These are phyloP conservation scores for Halcyon malimbica DNA, from an alignment of 2,113 vertebrate species.

Conservation along the genomic window DNA sequence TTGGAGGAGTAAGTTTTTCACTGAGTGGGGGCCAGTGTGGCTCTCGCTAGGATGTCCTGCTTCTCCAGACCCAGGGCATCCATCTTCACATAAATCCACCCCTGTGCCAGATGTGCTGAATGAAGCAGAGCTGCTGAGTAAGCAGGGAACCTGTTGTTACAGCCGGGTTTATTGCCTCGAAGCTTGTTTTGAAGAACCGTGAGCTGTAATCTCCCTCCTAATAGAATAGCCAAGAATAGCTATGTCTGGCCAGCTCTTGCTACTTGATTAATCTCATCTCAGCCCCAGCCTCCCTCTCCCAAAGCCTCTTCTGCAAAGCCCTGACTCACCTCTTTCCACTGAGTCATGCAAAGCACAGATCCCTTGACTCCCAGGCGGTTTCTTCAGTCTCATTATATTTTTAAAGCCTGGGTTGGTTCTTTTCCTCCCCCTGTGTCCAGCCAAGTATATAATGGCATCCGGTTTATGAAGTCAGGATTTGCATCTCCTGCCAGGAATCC, in stretches of 20 bases:
- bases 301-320: slow-evolving; percentile 10
- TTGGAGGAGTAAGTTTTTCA: not conserved
- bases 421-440: not conserved
- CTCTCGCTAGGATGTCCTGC: not conserved
- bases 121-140: not conserved
- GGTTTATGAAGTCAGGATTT: not conserved
- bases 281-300: not conserved
- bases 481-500: not conserved
- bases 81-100: not conserved
- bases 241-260: slow-evolving; percentile 1
- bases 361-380: not conserved
- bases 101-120: not conserved
- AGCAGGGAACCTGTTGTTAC: not conserved
- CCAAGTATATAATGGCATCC: not conserved
- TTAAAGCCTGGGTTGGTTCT: not conserved
- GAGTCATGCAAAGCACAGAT: not conserved
- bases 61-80: not conserved
- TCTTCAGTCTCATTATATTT: not conserved
- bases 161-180: not conserved
- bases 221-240: slow-evolving; percentile 5
- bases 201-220: not conserved
- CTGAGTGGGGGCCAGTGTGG: accelerated
- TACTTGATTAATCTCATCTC: not conserved
- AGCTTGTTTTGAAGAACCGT: not conserved
- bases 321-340: not conserved